Percentiles rank a stretch among this genome's conserved stretches.
Conservation (phyloP, 2,888 invertebrate species). For the Clanis bilineata region DNA sequence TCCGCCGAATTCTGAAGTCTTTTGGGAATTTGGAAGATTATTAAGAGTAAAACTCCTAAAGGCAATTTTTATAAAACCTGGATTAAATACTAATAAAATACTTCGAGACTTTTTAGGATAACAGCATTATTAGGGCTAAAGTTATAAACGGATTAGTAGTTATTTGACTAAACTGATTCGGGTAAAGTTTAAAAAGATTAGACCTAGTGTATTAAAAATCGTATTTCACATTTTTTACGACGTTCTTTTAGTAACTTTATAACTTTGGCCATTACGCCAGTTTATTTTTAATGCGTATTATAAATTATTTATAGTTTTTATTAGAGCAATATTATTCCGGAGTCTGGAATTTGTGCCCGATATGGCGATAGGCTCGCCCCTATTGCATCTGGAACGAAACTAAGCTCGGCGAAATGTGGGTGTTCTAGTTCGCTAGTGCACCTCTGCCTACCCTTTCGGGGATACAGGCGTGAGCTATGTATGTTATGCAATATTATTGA, state of each 20-base stretch:
- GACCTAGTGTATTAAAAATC: not conserved
- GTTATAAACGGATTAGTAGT: not conserved
- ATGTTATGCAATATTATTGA: no score
- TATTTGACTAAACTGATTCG: not conserved
- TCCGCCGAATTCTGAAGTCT: no score
- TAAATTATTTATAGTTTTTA: not conserved
- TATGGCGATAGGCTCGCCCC: no score
- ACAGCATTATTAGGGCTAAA: conserved; percentile 11
- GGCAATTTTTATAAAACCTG: not conserved
- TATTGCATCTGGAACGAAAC: no score
- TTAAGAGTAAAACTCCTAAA: not conserved
- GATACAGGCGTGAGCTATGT: no score
- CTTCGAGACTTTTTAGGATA: not conserved
- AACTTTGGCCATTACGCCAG: not conserved
- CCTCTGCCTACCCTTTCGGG: no score
- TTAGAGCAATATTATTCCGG: not conserved
- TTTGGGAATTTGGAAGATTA: no score
- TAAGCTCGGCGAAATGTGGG: no score
- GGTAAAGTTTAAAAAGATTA: not conserved
- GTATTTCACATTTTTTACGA: not conserved
- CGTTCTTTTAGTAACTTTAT: not conserved
- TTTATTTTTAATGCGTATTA: not conserved
- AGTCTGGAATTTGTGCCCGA: no score
- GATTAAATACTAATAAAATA: not conserved
- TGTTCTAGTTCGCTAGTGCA: no score